phyloP scores from a whole-genome alignment of 2,797 vertebrate genomes.

The Synaphobranchus kaupii region DNA sequence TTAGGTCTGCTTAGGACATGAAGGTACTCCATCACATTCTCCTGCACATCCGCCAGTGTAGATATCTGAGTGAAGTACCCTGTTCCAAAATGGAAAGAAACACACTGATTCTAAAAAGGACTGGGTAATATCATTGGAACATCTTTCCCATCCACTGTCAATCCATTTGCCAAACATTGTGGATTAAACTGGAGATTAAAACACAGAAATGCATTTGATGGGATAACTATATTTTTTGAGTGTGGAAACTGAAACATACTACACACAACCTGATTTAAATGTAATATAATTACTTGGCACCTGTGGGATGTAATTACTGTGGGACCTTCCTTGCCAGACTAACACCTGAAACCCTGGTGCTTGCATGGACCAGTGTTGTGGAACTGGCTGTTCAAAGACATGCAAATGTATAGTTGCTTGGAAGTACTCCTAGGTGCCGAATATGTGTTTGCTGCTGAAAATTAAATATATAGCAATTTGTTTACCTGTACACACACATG shows the following conservation, averaged over 20 bases:
- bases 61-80: slow-evolving; percentile 98
- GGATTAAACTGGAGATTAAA: background rate
- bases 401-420: background rate
- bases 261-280: background rate
- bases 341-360: background rate
- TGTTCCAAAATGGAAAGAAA: slow-evolving; percentile 53
- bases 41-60: slow-evolving; percentile 94
- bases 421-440: background rate
- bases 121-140: background rate
- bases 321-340: background rate
- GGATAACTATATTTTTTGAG: background rate
- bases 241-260: background rate
- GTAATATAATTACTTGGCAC: background rate
- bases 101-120: background rate
- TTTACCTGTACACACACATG: background rate
- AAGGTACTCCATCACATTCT: slow-evolving; percentile 99
- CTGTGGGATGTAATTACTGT: background rate
- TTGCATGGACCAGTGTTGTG: background rate
- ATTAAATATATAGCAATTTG: background rate
- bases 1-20: slow-evolving; percentile 98
- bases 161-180: background rate
- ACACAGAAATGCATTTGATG: background rate
- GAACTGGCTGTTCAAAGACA: background rate
- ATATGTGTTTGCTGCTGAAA: background rate
- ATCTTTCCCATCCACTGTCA: background rate